Evolutionary conservation across 92 coral and sea anemone species (phyloP).

Genomic region (Porites rus): DNA sequence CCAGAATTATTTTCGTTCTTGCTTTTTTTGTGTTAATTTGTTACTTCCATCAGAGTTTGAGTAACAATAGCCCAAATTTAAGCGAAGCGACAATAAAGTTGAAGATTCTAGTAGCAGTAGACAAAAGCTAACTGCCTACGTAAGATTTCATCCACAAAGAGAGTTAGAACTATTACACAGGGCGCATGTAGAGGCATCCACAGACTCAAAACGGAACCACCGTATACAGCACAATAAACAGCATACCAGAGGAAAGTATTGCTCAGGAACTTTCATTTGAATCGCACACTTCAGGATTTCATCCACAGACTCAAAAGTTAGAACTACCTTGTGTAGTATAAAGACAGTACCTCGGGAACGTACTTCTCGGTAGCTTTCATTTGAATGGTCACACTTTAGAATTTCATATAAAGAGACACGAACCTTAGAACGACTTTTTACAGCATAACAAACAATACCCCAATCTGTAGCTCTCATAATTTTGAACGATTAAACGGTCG

Average conservation of each 20-base stretch:
- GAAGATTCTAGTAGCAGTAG: no score
- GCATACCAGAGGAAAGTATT: not conserved
- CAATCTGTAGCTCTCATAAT: not conserved
- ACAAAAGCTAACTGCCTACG: no score
- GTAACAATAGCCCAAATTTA: no score
- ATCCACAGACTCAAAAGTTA: not conserved
- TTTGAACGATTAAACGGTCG: not conserved
- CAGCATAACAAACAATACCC: not conserved
- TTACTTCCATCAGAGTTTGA: no score
- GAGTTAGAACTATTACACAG: no score
- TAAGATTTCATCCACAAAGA: no score
- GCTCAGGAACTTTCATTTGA: not conserved
- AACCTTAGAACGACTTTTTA: not conserved
- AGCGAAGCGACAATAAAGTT: no score
- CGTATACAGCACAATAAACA: not conserved
- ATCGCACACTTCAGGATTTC: not conserved
- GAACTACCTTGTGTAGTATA: not conserved
- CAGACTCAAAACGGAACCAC: not conserved
- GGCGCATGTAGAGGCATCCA: not conserved
- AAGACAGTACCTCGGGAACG: not conserved
- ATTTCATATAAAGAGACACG: not conserved
- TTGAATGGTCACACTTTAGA: not conserved
- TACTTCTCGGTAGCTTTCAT: not conserved
- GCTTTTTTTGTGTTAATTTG: no score
- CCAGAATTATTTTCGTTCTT: no score